Conservation (phyloP, 2,113 vertebrate genomes). For the Eulemur rufifrons region DNA sequence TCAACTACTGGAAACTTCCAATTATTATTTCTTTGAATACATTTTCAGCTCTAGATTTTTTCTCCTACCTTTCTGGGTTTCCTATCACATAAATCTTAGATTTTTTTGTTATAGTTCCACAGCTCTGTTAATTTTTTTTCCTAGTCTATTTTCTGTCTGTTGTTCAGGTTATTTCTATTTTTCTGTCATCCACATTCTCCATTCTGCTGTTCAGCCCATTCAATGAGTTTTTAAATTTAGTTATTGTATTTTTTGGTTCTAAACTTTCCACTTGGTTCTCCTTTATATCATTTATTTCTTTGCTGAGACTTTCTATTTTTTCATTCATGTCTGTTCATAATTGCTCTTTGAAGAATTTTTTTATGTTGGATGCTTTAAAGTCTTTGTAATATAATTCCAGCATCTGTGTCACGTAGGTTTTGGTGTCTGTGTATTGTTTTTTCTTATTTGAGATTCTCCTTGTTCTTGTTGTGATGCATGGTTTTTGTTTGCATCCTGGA, state of each 20-base stretch:
- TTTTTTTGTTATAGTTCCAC: not conserved
- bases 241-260: not conserved
- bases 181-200: not conserved
- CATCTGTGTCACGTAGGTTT: not conserved
- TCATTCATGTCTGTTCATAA: constrained; percentile 27
- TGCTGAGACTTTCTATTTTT: not conserved
- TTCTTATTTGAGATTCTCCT: constrained; percentile 27
- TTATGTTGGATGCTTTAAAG: constrained; percentile 43
- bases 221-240: not conserved
- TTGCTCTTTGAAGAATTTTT: constrained; percentile 39
- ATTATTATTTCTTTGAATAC: not conserved
- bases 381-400: constrained; percentile 3
- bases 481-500: constrained; percentile 27
- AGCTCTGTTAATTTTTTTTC: not conserved
- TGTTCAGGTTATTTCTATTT: not conserved
- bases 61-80: not conserved
- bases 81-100: not conserved
- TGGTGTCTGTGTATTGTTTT: not conserved
- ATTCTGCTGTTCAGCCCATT: not conserved
- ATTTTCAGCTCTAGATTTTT: not conserved
- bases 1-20: not conserved
- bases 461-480: not conserved
- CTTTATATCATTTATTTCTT: constrained; percentile 34
- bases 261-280: constrained; percentile 39
- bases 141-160: not conserved